A percentile compares a stretch with the other conserved stretches of the same genome.
Evolutionary conservation across 2,797 vertebrate species (phyloP).

Genomic region (Simalia tracyae): DNA sequence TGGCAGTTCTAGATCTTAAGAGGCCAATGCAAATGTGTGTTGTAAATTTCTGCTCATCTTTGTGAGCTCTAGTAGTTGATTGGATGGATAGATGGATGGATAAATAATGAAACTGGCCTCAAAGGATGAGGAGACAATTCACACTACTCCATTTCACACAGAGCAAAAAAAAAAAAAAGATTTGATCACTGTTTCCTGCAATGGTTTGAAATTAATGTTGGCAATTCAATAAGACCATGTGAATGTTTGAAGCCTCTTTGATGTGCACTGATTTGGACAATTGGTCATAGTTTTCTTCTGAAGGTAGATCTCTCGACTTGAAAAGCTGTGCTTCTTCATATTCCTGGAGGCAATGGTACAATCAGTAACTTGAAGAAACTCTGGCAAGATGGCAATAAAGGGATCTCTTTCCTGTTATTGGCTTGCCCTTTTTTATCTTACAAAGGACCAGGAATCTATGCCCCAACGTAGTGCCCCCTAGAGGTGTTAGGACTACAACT

Average conservation of each 20-base stretch:
- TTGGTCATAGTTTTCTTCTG: not conserved
- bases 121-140: not conserved
- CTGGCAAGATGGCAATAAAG: not conserved
- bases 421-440: not conserved
- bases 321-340: not conserved
- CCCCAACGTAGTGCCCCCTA: not conserved
- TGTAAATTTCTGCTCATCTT: not conserved
- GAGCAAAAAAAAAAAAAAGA: too few relatives aligned
- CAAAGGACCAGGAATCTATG: not conserved
- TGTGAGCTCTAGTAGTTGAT: too few relatives aligned
- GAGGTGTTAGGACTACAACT: not conserved
- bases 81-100: not conserved
- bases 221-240: not conserved
- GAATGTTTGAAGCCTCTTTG: not conserved
- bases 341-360: not conserved
- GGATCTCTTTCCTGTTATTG: not conserved
- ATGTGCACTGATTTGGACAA: not conserved
- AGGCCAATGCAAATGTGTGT: not conserved
- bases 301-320: not conserved
- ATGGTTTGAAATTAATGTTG: not conserved
- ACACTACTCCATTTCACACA: not conserved
- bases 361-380: not conserved
- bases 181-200: not conserved
- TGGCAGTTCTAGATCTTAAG: not conserved
- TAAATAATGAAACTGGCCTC: not conserved